Evolutionary conservation across 1,140 invertebrate genomes (phyloP), one percentile per base, ranked within the genome.

Genomic region (Marisa cornuarietis): DNA sequence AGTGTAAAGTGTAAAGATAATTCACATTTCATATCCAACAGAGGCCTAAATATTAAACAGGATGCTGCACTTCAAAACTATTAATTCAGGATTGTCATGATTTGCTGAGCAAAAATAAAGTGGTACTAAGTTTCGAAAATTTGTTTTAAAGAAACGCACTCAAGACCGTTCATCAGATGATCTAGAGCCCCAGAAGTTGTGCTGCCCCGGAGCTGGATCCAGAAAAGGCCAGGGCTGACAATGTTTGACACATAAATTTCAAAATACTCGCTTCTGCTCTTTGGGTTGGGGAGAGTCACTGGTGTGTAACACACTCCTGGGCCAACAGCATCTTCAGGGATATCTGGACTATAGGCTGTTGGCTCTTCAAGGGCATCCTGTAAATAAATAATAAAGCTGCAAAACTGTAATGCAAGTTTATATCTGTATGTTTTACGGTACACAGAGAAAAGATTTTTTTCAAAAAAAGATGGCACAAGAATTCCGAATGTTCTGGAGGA

Each of bases 221-320:
- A 90, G 83, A 90, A 88, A 42, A 85, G 52, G 8, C 83, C 84
- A 18, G 88, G 88, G 31, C 69, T 82, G 66, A 81, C 78, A 18
- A 89, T 80, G 68, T 88, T 87, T 22, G 88, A 87, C 54, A 89
- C 86, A 80, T 79, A 89, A 0, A 89, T 76, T 49, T 89, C 87
- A 42, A 87, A 79, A 69, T 85, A 86, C 3, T 84, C 79, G 8
- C 65, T 62, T 16, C 31, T 42, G 31, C 31, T 54, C 31, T 82
- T 54, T 16, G 82, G 51, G 22, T 72, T 68, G 20, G 84, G 84
- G 10, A 87, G 71, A 49, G 80, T 66, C 58, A 84, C 79, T 6
- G 79, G 78, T 42, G 68, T 71, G 76, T 87, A 90, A 54, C 63
- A 82, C 18, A 77, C 80, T 1, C 87, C 87, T 22, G 86, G 86